Evolutionary conservation across 2,888 invertebrate genomes (phyloP), one percentile per base, ranked within the genome.

Genomic region (Eristalis pertinax): DNA sequence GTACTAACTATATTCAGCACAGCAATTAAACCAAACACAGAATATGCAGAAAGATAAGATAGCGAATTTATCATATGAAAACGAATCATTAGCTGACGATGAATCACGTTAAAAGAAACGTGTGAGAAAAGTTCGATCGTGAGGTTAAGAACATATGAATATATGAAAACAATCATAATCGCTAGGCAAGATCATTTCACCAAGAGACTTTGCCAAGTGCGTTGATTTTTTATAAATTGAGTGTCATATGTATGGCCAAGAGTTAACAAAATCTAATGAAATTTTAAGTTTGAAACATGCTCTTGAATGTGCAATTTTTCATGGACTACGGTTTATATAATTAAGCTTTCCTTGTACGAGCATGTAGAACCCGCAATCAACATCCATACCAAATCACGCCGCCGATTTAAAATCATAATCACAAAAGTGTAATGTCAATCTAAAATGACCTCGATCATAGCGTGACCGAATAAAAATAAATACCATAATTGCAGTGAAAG

Each of bases 1-100:
- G 19, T 38, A 13, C 13, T 3, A 0, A 13, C 3, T 38, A 38
- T 38, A 38, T 13, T 3, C 38, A 2, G 38, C 38, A 13, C 13
- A 38, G 13, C 38, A 38, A 38, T 38, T 38, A 5, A 35, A 22
- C 1, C 26, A 35, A 32, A n/a, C 4, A 29, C 10, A 29, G 29
- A 29, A 62, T 62, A 15, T n/a, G 7, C 35, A 32, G 4, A 50
- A 15, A 32, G 68, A 68, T 68, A 68, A 68, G 68, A 56, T 22
- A 50, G 41, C 10, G 43, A 68, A 50, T 29, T 50, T 68, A 50
- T 50, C 50, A 50, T 19, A 50, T 50, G 15, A 26, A 32, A 43
- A 50, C 19, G 19, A 50, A 50, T 10, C 50, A 32, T 68, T 29
- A 32, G 22, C 50, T 32, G 32, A 32, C 8, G 32, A 68, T 68